Percentiles rank a stretch among this genome's conserved stretches.
Evolutionary conservation across 2,113 vertebrate genomes (phyloP).

Genomic region (Leptodactylus fuscus): DNA sequence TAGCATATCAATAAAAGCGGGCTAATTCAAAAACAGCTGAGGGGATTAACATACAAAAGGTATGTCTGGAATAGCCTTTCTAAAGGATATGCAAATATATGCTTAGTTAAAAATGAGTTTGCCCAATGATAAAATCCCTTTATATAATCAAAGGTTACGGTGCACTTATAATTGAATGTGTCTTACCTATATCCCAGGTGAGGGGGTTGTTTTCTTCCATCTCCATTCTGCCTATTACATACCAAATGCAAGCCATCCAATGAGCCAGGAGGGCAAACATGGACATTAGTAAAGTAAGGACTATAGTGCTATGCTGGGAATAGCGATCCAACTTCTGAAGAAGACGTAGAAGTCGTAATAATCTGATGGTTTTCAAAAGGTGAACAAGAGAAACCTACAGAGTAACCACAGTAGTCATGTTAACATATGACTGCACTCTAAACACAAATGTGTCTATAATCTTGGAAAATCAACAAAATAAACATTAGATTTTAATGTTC

Average conservation of each 20-base stretch:
- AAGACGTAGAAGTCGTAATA: constrained; percentile 90
- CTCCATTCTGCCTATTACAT: constrained; percentile 96
- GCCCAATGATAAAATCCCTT: no score
- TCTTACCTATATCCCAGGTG: constrained; percentile 95
- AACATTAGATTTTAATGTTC: not conserved
- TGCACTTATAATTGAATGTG: not conserved
- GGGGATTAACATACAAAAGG: no score
- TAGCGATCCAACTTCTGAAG: constrained; percentile 98
- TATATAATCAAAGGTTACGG: not conserved
- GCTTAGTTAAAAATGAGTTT: no score
- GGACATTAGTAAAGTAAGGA: constrained; percentile 96
- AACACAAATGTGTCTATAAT: constrained; percentile 12
- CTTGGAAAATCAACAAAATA: not conserved
- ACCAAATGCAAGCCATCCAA: constrained; percentile 99
- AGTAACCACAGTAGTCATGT: not conserved
- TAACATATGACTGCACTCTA: not conserved
- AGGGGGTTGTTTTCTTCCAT: constrained; percentile 89
- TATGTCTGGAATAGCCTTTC: no score
- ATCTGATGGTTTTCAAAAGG: constrained; percentile 91
- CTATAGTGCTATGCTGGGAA: constrained; percentile 95
- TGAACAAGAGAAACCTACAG: constrained; percentile 94
- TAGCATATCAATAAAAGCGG: no score
- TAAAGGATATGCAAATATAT: no score
- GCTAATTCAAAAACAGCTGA: no score
- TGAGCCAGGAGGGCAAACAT: constrained; percentile 97